Evolutionary conservation across 2,113 vertebrate genomes (phyloP).

Genomic region (Felis catus): F.catus_Fca126_mat1.0 CM031428.1:57378001-57378500

Average conservation of each 20-base stretch:
- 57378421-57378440: neutral
- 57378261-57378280: neutral
- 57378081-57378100: slow-evolving; percentile 31
- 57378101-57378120: neutral
- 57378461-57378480: neutral
- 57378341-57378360: neutral
- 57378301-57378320: neutral
- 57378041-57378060: neutral
- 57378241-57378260: neutral
- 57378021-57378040: slow-evolving; percentile 5
- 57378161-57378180: neutral
- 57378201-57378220: neutral
- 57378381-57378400: neutral
- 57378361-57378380: neutral
- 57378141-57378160: neutral
- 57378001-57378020: neutral
- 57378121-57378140: neutral
- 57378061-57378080: neutral
- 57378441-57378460: neutral
- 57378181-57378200: neutral
- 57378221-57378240: neutral
- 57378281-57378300: neutral
- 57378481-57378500: neutral
- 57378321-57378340: neutral
- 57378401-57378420: neutral